These are phyloP conservation scores for Colletes collaris DNA, from an alignment of 2,888 invertebrate species.

Conservation along the genomic window DNA sequence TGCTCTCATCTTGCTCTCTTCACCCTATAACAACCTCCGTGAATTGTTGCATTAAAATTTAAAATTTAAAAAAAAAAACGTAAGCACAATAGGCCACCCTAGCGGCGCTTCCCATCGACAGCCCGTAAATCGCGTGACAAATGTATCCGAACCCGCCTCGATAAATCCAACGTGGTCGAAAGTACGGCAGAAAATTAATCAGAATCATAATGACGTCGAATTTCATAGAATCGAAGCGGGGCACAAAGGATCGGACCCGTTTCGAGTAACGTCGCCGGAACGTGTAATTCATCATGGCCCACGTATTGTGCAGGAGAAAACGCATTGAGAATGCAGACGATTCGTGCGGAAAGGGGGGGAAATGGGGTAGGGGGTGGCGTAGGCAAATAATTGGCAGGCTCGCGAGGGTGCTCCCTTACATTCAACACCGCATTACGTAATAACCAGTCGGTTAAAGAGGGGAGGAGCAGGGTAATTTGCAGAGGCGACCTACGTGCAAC, in stretches of 20 bases:
- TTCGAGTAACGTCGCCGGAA: constrained; percentile 8
- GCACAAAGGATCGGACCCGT: constrained; percentile 17
- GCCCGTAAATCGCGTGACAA: neutral
- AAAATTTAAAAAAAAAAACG: too few species aligned
- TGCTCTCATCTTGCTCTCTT: too few species aligned
- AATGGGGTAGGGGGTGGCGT: neutral
- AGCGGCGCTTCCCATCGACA: neutral
- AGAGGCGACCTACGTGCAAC: constrained; percentile 62
- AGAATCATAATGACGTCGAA: constrained; percentile 15
- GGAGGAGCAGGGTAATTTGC: constrained; percentile 66
- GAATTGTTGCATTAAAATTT: too few species aligned
- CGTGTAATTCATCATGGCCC: constrained; percentile 42
- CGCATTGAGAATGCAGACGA: constrained; percentile 45
- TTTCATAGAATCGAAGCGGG: constrained; percentile 22
- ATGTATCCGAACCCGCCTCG: neutral
- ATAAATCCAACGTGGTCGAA: neutral
- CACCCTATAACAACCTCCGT: too few species aligned
- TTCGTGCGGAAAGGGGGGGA: constrained; percentile 33
- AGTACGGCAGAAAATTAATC: constrained; percentile 16
- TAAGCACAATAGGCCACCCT: too few species aligned
- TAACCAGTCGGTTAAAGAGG: constrained; percentile 61
- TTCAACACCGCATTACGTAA: constrained; percentile 67
- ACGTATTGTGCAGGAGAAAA: constrained; percentile 35
- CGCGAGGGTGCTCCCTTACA: constrained; percentile 57
- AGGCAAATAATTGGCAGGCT: constrained; percentile 65